Conservation (phyloP, 2,888 invertebrate genomes). For the Zootermopsis nevadensis region DNA sequence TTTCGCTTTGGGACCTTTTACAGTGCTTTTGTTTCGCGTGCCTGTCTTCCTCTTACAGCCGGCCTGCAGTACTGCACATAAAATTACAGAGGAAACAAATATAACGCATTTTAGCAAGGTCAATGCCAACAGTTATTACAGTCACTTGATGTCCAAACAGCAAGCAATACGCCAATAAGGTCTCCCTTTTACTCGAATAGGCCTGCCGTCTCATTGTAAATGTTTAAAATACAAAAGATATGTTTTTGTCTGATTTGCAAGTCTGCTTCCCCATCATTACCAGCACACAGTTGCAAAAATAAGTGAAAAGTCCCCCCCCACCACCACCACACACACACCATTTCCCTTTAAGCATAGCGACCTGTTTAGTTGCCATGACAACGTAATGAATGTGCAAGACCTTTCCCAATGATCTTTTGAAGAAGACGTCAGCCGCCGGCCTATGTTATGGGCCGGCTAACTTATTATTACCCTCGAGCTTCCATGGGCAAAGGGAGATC, state of each 20-base stretch:
- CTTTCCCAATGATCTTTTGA: slow-evolving; percentile 40
- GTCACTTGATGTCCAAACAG: neutral
- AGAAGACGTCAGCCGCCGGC: slow-evolving; percentile 32
- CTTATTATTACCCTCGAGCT: neutral
- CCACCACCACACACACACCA: neutral
- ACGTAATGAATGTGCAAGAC: slow-evolving; percentile 38
- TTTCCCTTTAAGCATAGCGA: neutral
- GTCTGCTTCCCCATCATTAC: neutral
- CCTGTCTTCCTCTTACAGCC: neutral
- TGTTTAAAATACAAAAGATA: slow-evolving; percentile 11
- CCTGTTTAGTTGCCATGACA: slow-evolving; percentile 33
- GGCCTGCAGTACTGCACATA: neutral
- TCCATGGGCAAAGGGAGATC: slow-evolving; percentile 9
- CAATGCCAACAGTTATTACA: neutral
- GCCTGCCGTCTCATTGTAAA: neutral
- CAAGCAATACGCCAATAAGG: neutral
- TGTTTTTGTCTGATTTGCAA: slow-evolving; percentile 33
- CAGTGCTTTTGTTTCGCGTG: neutral
- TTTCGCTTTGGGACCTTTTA: neutral
- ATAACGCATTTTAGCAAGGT: neutral
- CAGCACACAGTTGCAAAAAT: neutral
- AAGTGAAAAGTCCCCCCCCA: neutral
- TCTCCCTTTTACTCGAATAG: neutral
- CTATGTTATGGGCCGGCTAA: neutral
- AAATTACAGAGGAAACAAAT: neutral